These are phyloP conservation scores for Acanthornis magna DNA, from an alignment of 2,797 vertebrate species.

Conservation along the genomic window DNA sequence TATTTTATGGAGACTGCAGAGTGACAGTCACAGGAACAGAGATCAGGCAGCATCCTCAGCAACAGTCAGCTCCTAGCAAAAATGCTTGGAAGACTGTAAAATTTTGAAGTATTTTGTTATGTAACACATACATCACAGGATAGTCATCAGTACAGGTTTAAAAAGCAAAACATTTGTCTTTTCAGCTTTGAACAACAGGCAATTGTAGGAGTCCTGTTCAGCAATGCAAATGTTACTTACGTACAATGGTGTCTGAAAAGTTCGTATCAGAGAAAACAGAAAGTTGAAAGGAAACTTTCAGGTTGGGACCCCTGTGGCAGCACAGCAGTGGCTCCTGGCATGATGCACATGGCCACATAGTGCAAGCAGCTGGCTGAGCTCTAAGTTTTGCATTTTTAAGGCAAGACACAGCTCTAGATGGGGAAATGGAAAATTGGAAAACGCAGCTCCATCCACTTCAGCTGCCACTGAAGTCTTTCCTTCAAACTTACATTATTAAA, in stretches of 20 bases:
- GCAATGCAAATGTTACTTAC: not conserved
- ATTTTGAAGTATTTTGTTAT: not conserved
- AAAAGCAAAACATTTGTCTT: not conserved
- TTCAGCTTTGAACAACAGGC: not conserved
- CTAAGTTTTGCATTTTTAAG: not conserved
- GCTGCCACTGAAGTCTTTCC: not conserved
- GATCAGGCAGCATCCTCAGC: not conserved
- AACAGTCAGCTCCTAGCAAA: not conserved
- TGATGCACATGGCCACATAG: not conserved
- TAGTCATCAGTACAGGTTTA: not conserved
- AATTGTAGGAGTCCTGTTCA: not conserved
- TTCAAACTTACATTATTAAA: not conserved
- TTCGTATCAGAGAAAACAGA: not conserved
- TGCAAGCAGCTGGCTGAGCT: not conserved
- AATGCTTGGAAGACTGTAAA: not conserved
- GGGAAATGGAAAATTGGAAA: not conserved
- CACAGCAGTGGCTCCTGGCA: not conserved
- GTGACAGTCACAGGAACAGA: not conserved
- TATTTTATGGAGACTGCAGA: not conserved
- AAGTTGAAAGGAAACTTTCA: not conserved
- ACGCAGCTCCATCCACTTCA: not conserved
- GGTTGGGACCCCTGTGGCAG: not conserved
- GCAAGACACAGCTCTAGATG: not conserved
- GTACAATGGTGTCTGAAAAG: not conserved
- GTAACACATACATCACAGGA: rapidly evolving